phyloP scores from a whole-genome alignment of 2,888 invertebrate genomes.

The Dryomyza anilis region DNA sequence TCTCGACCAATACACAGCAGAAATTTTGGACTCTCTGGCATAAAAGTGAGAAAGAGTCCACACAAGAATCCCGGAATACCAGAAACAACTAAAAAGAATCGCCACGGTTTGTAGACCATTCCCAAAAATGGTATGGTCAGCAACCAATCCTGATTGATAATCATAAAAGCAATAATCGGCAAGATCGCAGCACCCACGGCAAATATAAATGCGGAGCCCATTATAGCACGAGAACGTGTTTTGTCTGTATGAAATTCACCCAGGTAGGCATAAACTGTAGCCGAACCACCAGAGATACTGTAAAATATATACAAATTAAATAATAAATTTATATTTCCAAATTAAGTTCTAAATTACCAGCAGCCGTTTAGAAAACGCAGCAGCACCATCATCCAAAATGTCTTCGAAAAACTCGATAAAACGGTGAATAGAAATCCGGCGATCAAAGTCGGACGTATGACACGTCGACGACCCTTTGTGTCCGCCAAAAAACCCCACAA shows the following conservation, averaged over 20 bases:
- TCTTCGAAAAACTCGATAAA: slow-evolving; percentile 62
- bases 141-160: slow-evolving; percentile 52
- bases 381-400: slow-evolving; percentile 62
- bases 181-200: slow-evolving; percentile 50
- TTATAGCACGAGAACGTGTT: slow-evolving; percentile 60
- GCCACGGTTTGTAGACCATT: slow-evolving; percentile 53
- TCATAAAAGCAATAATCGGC: slow-evolving; percentile 51
- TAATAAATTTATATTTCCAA: not conserved
- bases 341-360: slow-evolving; percentile 60
- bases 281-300: slow-evolving; percentile 62
- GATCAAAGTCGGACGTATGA: slow-evolving; percentile 61
- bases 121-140: slow-evolving; percentile 44
- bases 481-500: slow-evolving; percentile 67
- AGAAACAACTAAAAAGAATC: slow-evolving; percentile 51
- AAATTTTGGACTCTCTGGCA: slow-evolving; percentile 58
- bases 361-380: slow-evolving; percentile 64
- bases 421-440: slow-evolving; percentile 62
- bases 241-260: slow-evolving; percentile 64
- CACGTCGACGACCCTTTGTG: slow-evolving; percentile 62
- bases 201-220: slow-evolving; percentile 53
- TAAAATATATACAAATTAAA: not conserved
- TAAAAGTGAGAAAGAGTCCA: slow-evolving; percentile 41
- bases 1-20: slow-evolving; percentile 45
- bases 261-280: slow-evolving; percentile 63
- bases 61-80: slow-evolving; percentile 51